Base-by-base conservation (phyloP, 2,113 vertebrate genomes). In the Ancistrus triradiatus region DNA sequence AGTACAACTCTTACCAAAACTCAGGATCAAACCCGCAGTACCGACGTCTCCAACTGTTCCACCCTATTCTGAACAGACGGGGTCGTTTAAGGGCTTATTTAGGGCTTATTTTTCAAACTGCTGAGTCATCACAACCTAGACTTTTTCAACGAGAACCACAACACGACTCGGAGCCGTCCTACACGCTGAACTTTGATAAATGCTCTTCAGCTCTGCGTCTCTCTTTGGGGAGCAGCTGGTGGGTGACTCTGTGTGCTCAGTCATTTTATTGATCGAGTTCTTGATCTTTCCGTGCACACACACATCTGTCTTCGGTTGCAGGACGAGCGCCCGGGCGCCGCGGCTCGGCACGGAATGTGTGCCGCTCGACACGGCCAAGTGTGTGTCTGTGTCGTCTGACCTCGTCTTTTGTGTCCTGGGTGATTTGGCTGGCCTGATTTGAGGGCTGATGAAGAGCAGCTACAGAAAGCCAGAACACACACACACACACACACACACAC, bases 241-340 rank as follows among this genome's bases (percentile, higher is more conserved):
- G 38, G 42, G 48, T 46, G 37, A 61, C 42, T 56, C 59, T 66
- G 52, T 56, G 51, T 47, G 51, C 31, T 56, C 27, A 56, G 40
- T 55, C 42, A 57, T 50, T 50, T 56, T 67, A 63, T 72, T 58
- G 69, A 72, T 62, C 57, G 56, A 62, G 51, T 25, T 61, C 56
- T 65, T 40, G 59, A 70, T 70, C 57, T 53, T 63, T 66, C 7
- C 19, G 18, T 53, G 46, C 38, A 46, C 46, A 42, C n/a, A 37
- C 28, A 15, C n/a, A 38, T 65, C 47, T 61, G 55, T 56, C 57
- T 66, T 71, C 37, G 56, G 25, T 57, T 48, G 31, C 40, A 48
- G 31, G 42, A 56, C 7, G n/a, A 14, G 14, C 44, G 37, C 25
- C 9, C 2, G 24, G 15, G 33, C 11, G 21, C 19, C 22, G 21